Conservation (phyloP, 2,888 invertebrate species). For the Caenorhabditis virilis region DNA sequence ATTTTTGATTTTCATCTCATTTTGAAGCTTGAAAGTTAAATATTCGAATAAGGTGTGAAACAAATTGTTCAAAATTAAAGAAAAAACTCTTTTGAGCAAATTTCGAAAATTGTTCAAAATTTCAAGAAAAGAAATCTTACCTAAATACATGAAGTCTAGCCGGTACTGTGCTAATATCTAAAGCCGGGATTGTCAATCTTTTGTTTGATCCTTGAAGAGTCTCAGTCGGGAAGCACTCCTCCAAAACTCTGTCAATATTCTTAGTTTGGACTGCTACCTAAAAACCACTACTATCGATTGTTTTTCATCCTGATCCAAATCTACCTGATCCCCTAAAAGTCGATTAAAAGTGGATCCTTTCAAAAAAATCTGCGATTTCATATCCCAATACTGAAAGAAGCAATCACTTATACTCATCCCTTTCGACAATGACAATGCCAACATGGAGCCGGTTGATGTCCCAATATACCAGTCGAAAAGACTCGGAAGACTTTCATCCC, state of each 20-base stretch:
- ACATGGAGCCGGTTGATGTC: conserved; percentile 61
- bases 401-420: conserved; percentile 55
- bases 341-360: conserved; percentile 60
- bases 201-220: conserved; percentile 50
- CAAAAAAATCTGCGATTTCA: conserved; percentile 62
- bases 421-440: conserved; percentile 57
- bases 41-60: too few relatives aligned
- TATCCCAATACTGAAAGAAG: conserved; percentile 63
- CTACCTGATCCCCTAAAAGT: conserved; percentile 62
- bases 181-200: conserved; percentile 59
- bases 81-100: too few relatives aligned
- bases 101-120: too few relatives aligned
- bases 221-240: conserved; percentile 54
- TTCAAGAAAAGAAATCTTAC: too few relatives aligned
- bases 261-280: conserved; percentile 46
- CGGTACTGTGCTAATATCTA: conserved; percentile 59
- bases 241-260: conserved; percentile 54
- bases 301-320: too few relatives aligned
- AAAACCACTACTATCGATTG: too few relatives aligned
- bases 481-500: conserved; percentile 55
- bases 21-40: too few relatives aligned
- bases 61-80: too few relatives aligned
- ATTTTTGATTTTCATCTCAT: too few relatives aligned
- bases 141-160: conserved; percentile 54
- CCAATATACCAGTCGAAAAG: conserved; percentile 64